Conservation (phyloP, 1,140 invertebrate species). For the Plutomurus gul region DNA sequence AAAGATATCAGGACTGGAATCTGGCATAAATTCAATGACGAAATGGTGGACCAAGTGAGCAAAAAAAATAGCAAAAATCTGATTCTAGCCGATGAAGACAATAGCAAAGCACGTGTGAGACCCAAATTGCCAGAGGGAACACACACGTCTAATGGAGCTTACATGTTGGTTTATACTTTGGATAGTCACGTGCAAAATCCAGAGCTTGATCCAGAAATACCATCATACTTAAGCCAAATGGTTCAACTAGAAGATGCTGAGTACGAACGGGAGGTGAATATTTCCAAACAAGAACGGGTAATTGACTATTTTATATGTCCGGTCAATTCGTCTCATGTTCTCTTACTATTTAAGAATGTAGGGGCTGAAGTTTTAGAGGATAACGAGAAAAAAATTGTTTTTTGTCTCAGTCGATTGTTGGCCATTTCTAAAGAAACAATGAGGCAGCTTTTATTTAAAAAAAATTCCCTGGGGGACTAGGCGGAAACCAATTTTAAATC, state of each 20-base stretch:
- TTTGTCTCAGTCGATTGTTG: too few species aligned
- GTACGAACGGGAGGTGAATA: slow-evolving; percentile 59
- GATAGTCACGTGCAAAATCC: slow-evolving; percentile 64
- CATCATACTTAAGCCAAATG: slow-evolving; percentile 55
- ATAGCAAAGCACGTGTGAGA: background rate
- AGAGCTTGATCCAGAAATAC: slow-evolving; percentile 51
- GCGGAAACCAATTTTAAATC: too few species aligned
- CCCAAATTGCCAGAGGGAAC: background rate
- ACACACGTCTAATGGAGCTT: slow-evolving; percentile 57
- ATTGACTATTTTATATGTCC: too few species aligned
- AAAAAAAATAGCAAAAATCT: slow-evolving; percentile 60
- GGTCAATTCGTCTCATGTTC: too few species aligned
- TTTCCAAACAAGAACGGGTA: slow-evolving; percentile 57
- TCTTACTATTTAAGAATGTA: too few species aligned
- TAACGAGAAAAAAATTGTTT: too few species aligned
- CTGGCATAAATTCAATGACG: slow-evolving; percentile 75
- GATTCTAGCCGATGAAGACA: slow-evolving; percentile 60
- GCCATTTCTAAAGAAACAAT: too few species aligned
- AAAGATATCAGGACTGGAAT: slow-evolving; percentile 62
- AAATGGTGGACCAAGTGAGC: slow-evolving; percentile 67
- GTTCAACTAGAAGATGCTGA: slow-evolving; percentile 59
- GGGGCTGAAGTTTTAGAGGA: too few species aligned
- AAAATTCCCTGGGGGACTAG: too few species aligned
- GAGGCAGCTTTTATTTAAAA: too few species aligned
- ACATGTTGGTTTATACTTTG: slow-evolving; percentile 51